Evolutionary conservation across 2,797 vertebrate genomes (phyloP).

Genomic region (Arremon brunneinucha): DNA sequence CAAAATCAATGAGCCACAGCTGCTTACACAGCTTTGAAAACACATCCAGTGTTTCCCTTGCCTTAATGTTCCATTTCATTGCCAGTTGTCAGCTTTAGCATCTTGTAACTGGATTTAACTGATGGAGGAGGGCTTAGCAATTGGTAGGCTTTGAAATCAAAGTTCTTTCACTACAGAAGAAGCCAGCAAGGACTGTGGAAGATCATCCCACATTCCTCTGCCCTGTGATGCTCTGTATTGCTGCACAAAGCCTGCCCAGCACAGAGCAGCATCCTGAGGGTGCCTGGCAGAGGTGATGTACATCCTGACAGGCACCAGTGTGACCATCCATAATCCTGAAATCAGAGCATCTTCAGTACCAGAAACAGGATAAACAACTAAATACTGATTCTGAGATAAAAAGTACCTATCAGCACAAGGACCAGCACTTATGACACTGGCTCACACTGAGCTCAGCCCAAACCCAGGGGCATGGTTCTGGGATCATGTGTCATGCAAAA

Average conservation of each 20-base stretch:
- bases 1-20: constrained; percentile 56
- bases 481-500: not conserved
- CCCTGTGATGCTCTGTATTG: not conserved
- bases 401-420: not conserved
- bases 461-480: not conserved
- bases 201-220: not conserved
- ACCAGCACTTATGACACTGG: not conserved
- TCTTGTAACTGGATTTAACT: not conserved
- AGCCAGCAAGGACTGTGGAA: not conserved
- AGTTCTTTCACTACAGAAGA: not conserved
- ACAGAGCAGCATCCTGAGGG: not conserved
- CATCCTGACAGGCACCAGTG: not conserved
- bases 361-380: not conserved
- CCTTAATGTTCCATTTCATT: not conserved
- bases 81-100: constrained; percentile 12
- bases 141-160: not conserved
- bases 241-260: not conserved
- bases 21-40: constrained; percentile 53
- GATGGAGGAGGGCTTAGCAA: not conserved
- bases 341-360: not conserved
- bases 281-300: not conserved
- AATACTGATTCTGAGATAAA: not conserved
- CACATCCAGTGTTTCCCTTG: not conserved
- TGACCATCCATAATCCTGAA: not conserved
- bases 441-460: not conserved